These are phyloP conservation scores for Cheilosia variabilis DNA, from an alignment of 2,888 invertebrate species.

Conservation along the genomic window DNA sequence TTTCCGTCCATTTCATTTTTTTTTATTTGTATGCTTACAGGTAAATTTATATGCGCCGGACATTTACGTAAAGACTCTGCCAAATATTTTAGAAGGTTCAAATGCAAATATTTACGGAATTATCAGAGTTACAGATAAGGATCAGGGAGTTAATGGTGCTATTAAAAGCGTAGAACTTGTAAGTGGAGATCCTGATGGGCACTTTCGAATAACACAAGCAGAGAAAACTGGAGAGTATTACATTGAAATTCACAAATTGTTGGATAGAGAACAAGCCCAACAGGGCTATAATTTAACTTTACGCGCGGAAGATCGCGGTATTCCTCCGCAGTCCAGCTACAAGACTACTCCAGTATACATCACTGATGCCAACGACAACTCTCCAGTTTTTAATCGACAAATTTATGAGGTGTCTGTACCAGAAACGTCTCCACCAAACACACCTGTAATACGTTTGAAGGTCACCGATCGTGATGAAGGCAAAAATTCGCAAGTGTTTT, in stretches of 20 bases:
- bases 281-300: conserved; percentile 94
- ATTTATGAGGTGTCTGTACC: conserved; percentile 94
- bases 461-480: conserved; percentile 94
- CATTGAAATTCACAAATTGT: conserved; percentile 90
- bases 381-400: conserved; percentile 93
- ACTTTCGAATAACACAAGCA: conserved; percentile 90
- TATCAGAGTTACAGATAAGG: conserved; percentile 92
- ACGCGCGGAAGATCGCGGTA: conserved; percentile 92
- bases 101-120: conserved; percentile 95
- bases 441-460: conserved; percentile 93
- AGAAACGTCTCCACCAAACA: conserved; percentile 94
- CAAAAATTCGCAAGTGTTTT: conserved; percentile 91
- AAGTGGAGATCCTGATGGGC: conserved; percentile 95
- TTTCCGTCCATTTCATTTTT: neutral
- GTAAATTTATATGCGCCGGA: conserved; percentile 95
- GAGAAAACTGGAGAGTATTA: conserved; percentile 89
- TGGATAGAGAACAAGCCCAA: conserved; percentile 91
- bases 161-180: conserved; percentile 92
- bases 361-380: conserved; percentile 92
- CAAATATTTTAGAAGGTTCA: conserved; percentile 91
- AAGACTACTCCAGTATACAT: conserved; percentile 92
- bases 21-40: conserved; percentile 79
- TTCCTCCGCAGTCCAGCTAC: conserved; percentile 90
- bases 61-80: conserved; percentile 91
- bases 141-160: conserved; percentile 93